Evolutionary conservation across 2,888 invertebrate genomes (phyloP), one percentile per base, ranked within the genome.

Genomic region (Argyra leucocephala): DNA sequence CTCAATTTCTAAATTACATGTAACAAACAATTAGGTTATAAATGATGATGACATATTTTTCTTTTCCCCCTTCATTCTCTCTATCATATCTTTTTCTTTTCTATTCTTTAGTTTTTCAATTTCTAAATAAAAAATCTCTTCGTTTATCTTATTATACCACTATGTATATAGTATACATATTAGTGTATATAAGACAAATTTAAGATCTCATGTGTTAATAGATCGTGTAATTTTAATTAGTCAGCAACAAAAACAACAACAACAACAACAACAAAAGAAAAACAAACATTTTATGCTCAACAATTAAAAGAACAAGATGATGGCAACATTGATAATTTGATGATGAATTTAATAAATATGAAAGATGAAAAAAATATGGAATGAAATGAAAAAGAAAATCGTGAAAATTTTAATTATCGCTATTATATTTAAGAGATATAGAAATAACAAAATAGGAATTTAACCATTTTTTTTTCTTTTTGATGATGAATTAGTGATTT

Each of bases 171-270:
- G n/a, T n/a, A n/a, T n/a, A n/a, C n/a, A n/a, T n/a, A n/a, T n/a
- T n/a, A n/a, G n/a, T n/a, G n/a, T n/a, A 15, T 12, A 4, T 48
- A 48, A 48, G 15, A 15, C 18, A 48, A 48, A 37, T 9, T 9
- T 10, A 9, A 3, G 18, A 18, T 48, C 18, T 18, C 18, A 1
- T n/a, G 2, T 48, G 48, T 48, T 48, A 48, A 48, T 48, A 48
- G 48, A 48, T 48, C 48, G 48, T 48, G 48, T 18, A 48, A 48
- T 48, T 48, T 48, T 48, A 48, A 48, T 48, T 48, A 48, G 48
- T 2, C 48, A 48, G 18, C 18, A 48, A 18, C 5, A 18, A 48
- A 48, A n/a, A 48, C 9, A 48, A 48, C 12, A 9, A 48, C 12
- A 48, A 48, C 48, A 48, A 48, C 15, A 15, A 48, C 12, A 37